Base-by-base conservation (phyloP, 2,113 vertebrate species). In the Sinocyclocheilus anshuiensis region DNA sequence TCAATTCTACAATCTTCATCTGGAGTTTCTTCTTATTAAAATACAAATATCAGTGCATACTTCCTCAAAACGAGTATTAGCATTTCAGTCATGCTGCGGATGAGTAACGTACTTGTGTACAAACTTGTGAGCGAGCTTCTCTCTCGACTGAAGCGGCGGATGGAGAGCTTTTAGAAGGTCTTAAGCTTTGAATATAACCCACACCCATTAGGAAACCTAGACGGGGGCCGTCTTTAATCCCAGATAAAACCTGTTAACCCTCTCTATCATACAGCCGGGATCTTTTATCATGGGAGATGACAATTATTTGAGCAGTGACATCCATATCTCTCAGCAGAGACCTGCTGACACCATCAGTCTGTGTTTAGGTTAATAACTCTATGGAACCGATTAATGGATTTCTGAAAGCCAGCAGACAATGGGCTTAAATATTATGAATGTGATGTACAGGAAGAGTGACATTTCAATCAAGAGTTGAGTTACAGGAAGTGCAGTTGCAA, bases 231-330 rank as follows among this genome's bases (percentile, higher is more conserved):
- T 92, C 86, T 88, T 87, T 93, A 92, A 92, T 92, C 92, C 90
- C 83, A 93, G 91, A 94, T 94, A 90, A 93, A 93, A 94, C 39
- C 78, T 59, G 87, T 93, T 95, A 94, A 95, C 94, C 94, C 93
- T 88, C 67, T 20, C 42, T 36, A 77, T 87, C 36, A 50, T 83
- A 84, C 53, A 87, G 77, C 83, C 89, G 93, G 93, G 87, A 93
- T 93, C 90, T 91, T 92, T 91, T 86, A 83, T 71, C 89, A 80
- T 45, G 85, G 87, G 88, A 71, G 87, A 85, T 7, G 15, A 39
- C 81, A 50, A 81, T 79, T 69, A 61, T 39, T 77, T n/a, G 74
- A 81, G 77, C 57, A 20, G 50, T 36, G 26, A 50, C 75, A 78
- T 77, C 77, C 84, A 50, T 89, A 82, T 85, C 88, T 86, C 45